These are phyloP conservation scores for Brevimyrus niger DNA, from an alignment of 2,113 vertebrate genomes.

Conservation along the genomic window DNA sequence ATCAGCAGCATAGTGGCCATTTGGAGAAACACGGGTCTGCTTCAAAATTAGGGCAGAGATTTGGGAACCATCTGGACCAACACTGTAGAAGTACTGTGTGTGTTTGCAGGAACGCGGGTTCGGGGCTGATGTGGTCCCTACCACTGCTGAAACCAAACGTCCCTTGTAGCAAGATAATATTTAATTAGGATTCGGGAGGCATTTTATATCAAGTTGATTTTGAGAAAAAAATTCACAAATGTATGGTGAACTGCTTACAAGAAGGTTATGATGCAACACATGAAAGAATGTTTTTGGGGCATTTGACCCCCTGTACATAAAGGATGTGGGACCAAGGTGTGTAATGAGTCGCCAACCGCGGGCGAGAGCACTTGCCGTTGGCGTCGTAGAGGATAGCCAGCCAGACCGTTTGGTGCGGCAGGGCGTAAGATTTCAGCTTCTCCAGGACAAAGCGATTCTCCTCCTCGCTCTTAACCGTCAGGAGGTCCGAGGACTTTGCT, in stretches of 20 bases:
- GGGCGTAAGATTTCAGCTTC: slow-evolving; percentile 63
- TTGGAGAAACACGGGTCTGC: not conserved
- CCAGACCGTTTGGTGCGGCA: slow-evolving; percentile 73
- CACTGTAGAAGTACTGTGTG: not conserved
- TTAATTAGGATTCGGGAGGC: not conserved
- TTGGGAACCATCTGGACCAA: not conserved
- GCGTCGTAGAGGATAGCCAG: slow-evolving; percentile 67
- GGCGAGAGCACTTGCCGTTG: slow-evolving; percentile 64
- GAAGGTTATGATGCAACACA: not conserved
- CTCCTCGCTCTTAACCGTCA: slow-evolving; percentile 74
- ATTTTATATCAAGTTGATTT: not conserved
- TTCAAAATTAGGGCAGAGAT: not conserved
- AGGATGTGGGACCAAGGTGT: not conserved
- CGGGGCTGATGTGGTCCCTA: not conserved
- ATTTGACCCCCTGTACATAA: not conserved
- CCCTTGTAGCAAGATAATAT: not conserved
- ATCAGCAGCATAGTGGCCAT: not conserved
- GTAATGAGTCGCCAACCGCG: not conserved
- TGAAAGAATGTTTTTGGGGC: not conserved
- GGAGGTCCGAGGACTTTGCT: slow-evolving; percentile 70
- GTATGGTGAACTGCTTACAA: not conserved
- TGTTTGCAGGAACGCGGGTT: not conserved
- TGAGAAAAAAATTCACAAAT: not conserved
- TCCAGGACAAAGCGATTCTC: slow-evolving; percentile 80
- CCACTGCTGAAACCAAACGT: not conserved